Conservation (phyloP, 2,888 invertebrate species). For the Platycnemis pennipes region DNA sequence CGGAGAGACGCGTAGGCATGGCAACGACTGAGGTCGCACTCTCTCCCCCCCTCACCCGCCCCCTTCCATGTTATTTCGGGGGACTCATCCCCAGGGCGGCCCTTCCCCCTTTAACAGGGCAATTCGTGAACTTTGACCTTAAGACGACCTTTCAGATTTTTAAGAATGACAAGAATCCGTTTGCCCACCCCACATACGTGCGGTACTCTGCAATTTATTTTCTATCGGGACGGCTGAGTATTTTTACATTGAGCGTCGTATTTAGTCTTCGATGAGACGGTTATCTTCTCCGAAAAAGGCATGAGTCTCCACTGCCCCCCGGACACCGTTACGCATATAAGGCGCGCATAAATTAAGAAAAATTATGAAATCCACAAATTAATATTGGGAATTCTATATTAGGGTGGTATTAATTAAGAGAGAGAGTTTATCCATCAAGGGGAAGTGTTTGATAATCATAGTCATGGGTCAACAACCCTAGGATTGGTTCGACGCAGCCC, state of each 20-base stretch:
- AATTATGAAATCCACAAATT: too few species aligned
- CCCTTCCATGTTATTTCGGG: slow-evolving; percentile 15
- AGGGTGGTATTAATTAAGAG: too few species aligned
- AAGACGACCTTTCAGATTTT: slow-evolving; percentile 23
- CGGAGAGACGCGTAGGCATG: not conserved
- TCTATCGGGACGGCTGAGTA: not conserved
- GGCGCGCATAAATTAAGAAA: too few species aligned
- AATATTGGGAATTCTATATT: too few species aligned
- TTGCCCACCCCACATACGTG: not conserved
- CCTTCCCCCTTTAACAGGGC: slow-evolving; percentile 42
- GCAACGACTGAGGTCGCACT: not conserved
- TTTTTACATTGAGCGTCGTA: not conserved
- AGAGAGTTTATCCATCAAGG: too few species aligned
- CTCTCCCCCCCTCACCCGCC: not conserved
- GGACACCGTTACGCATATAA: too few species aligned
- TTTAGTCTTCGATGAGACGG: too few species aligned
- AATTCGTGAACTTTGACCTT: slow-evolving; percentile 54
- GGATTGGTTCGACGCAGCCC: too few species aligned
- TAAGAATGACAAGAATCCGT: not conserved
- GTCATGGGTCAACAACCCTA: too few species aligned
- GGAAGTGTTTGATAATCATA: too few species aligned
- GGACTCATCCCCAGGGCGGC: not conserved
- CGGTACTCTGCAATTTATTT: not conserved
- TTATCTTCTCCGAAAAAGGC: too few species aligned
- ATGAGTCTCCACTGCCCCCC: too few species aligned